Percentiles rank a stretch among this genome's conserved stretches.
Evolutionary conservation across 2,797 vertebrate genomes (phyloP).

Genomic region (Tachyglossus aculeatus): DNA sequence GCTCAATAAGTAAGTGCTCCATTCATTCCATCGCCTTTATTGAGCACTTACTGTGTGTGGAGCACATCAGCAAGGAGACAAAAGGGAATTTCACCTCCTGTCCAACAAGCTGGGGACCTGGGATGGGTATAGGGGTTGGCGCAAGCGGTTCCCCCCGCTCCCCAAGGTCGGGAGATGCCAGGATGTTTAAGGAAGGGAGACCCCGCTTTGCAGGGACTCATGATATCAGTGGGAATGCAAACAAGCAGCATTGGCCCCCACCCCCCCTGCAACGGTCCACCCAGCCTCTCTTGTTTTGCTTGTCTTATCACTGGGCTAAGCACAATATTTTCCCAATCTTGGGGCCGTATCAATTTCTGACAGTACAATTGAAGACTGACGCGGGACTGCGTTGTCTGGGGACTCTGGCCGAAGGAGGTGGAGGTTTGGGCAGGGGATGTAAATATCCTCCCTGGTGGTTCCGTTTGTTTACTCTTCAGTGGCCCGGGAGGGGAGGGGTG

Average conservation of each 20-base stretch:
- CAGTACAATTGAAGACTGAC: slow-evolving; percentile 65
- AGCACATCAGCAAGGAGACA: no score
- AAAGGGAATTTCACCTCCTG: no score
- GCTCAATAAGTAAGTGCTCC: no score
- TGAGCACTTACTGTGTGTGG: no score
- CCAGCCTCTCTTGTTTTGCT: slow-evolving; percentile 45
- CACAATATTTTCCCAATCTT: slow-evolving; percentile 72
- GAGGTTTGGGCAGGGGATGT: slow-evolving; percentile 73
- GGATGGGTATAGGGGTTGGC: neutral
- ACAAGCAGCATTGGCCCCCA: slow-evolving; percentile 58
- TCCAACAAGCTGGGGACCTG: no score
- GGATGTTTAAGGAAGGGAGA: slow-evolving; percentile 50
- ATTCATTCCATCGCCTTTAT: no score
- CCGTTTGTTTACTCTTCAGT: slow-evolving; percentile 75
- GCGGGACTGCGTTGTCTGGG: slow-evolving; percentile 65
- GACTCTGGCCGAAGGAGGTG: slow-evolving; percentile 74
- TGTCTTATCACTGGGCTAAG: slow-evolving; percentile 67
- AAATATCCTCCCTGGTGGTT: slow-evolving; percentile 79
- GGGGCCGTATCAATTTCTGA: slow-evolving; percentile 68
- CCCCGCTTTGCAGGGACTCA: slow-evolving; percentile 31
- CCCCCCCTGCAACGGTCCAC: slow-evolving; percentile 34
- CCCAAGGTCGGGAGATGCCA: slow-evolving; percentile 54
- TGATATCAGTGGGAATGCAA: slow-evolving; percentile 72
- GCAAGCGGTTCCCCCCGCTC: neutral
- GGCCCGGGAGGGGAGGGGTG: slow-evolving; percentile 55